phyloP scores from a whole-genome alignment of 2,797 vertebrate genomes.

The Xiphorhynchus erythropygius region DNA sequence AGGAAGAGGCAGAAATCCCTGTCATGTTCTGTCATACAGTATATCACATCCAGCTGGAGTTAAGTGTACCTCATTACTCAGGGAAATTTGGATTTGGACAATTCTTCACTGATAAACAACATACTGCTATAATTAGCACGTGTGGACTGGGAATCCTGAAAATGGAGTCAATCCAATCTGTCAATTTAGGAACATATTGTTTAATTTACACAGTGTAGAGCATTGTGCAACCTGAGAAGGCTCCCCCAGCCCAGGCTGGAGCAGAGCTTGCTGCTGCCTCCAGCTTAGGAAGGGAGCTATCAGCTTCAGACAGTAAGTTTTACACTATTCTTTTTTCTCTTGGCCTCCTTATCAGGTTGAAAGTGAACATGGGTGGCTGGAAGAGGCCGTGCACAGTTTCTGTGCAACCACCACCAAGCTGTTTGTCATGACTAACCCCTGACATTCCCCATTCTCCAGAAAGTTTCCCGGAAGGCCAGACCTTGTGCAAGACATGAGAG shows the following conservation, averaged over 20 bases:
- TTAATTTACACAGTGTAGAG: constrained; percentile 26
- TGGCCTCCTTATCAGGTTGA: neutral
- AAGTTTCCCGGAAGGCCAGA: neutral
- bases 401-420: neutral
- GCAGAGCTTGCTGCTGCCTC: constrained; percentile 1
- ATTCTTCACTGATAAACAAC: constrained; percentile 59
- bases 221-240: constrained; percentile 38
- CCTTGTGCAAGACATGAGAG: neutral
- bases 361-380: neutral
- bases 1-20: constrained; percentile 42
- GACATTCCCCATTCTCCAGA: neutral
- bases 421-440: neutral
- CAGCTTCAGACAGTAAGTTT: neutral
- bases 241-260: neutral
- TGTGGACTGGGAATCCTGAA: constrained; percentile 58
- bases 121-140: constrained; percentile 66
- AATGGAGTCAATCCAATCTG: constrained; percentile 50
- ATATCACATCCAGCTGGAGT: constrained; percentile 61
- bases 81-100: constrained; percentile 65
- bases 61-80: constrained; percentile 63
- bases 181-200: constrained; percentile 14
- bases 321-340: neutral
- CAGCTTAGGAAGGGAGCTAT: neutral
- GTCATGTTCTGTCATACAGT: constrained; percentile 15
- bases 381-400: fast-evolving